Conservation (phyloP, 2,797 vertebrate species). For the Nannoperca obscura region DNA sequence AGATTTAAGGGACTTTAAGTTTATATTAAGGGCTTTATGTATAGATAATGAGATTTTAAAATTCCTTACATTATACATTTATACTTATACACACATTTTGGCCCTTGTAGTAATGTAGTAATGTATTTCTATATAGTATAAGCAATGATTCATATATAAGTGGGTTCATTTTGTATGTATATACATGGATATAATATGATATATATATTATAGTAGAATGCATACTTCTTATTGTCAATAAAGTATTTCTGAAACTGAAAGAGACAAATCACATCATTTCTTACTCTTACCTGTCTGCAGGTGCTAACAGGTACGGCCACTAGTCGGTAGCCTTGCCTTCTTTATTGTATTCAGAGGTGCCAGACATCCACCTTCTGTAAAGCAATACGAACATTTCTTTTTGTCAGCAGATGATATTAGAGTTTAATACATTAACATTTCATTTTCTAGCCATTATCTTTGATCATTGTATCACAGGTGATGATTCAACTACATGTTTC, state of each 20-base stretch:
- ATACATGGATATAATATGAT: too few relatives aligned
- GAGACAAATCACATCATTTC: background rate
- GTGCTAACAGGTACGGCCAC: slow-evolving; percentile 42
- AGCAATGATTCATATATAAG: too few relatives aligned
- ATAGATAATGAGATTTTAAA: too few relatives aligned
- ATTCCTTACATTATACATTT: too few relatives aligned
- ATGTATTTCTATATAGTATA: too few relatives aligned
- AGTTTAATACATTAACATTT: background rate
- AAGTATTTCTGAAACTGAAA: background rate
- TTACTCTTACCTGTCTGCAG: background rate
- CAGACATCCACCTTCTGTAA: background rate
- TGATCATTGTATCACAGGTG: background rate
- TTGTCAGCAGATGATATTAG: background rate
- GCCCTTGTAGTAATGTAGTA: too few relatives aligned
- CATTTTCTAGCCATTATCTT: background rate
- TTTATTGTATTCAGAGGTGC: background rate
- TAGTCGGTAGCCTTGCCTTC: slow-evolving; percentile 69
- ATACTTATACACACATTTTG: too few relatives aligned
- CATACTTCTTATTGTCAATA: too few relatives aligned
- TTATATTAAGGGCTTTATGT: background rate
- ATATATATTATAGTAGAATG: too few relatives aligned
- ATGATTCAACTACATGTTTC: background rate
- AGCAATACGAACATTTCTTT: background rate
- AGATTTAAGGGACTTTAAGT: background rate
- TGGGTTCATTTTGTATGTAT: too few relatives aligned